phyloP scores from a whole-genome alignment of 2,113 vertebrate genomes.

The Speoplatyrhinus poulsoni region DNA sequence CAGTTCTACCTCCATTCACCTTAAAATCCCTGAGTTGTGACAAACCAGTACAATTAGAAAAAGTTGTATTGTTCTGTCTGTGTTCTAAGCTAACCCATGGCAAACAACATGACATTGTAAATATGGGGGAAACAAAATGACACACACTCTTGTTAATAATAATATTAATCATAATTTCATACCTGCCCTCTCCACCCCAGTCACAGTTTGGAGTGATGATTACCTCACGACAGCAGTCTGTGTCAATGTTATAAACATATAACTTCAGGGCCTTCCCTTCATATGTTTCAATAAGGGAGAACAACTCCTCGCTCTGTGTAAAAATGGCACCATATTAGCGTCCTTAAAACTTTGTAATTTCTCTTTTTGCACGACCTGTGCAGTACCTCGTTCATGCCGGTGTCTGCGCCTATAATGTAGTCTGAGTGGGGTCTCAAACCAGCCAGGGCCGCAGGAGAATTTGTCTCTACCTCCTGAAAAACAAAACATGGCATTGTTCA shows the following conservation, averaged over 20 bases:
- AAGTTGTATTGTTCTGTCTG: no score
- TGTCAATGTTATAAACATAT: slow-evolving; percentile 95
- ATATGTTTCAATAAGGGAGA: slow-evolving; percentile 88
- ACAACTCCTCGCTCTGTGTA: slow-evolving; percentile 89
- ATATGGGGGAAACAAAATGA: no score
- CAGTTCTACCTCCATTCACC: no score
- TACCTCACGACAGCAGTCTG: slow-evolving; percentile 94
- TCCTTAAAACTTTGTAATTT: neutral
- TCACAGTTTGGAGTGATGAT: slow-evolving; percentile 90
- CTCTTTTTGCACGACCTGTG: neutral
- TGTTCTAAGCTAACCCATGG: no score
- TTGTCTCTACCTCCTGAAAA: slow-evolving; percentile 89
- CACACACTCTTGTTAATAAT: no score
- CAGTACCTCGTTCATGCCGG: slow-evolving; percentile 86
- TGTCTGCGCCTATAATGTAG: slow-evolving; percentile 95
- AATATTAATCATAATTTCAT: slow-evolving; percentile 6
- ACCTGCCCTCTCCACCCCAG: slow-evolving; percentile 99
- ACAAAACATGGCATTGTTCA: neutral
- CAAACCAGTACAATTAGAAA: no score
- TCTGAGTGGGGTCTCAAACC: slow-evolving; percentile 89
- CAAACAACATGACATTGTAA: no score
- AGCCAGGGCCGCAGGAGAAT: slow-evolving; percentile 91
- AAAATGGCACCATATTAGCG: slow-evolving; percentile 10
- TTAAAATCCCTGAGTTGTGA: no score
- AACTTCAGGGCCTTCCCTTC: slow-evolving; percentile 92